A percentile compares a stretch with the other conserved stretches of the same genome.
phyloP scores from a whole-genome alignment of 1,140 invertebrate species.

The Drosophila navojoa region DNA sequence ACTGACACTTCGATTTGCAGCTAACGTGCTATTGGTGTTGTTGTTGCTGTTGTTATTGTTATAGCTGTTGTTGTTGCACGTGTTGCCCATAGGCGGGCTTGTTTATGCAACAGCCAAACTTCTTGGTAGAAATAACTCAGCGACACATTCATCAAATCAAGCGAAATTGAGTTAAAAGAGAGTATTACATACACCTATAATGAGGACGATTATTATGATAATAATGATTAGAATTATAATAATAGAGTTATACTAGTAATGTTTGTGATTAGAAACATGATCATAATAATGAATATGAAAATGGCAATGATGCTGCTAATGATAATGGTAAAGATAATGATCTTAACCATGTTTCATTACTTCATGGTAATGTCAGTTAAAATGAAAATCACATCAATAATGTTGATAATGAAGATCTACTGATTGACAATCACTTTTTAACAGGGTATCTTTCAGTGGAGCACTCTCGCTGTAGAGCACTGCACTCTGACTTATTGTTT shows the following conservation, averaged over 20 bases:
- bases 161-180: slow-evolving; percentile 21
- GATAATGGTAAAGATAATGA: too few relatives aligned
- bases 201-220: too few relatives aligned
- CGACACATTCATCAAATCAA: slow-evolving; percentile 71
- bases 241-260: too few relatives aligned
- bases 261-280: too few relatives aligned
- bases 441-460: background rate
- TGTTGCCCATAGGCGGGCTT: slow-evolving; percentile 62
- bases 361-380: too few relatives aligned
- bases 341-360: too few relatives aligned
- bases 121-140: slow-evolving; percentile 74
- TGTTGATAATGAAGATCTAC: too few relatives aligned
- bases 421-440: too few relatives aligned
- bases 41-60: slow-evolving; percentile 42
- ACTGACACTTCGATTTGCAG: slow-evolving; percentile 79
- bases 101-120: slow-evolving; percentile 70
- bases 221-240: too few relatives aligned
- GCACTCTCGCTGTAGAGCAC: background rate
- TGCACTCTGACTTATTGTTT: slow-evolving; percentile 49
- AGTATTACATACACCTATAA: background rate
- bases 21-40: slow-evolving; percentile 34
- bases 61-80: slow-evolving; percentile 71
- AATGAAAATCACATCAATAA: too few relatives aligned
- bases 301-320: too few relatives aligned
- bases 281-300: too few relatives aligned